phyloP scores from a whole-genome alignment of 2,888 invertebrate genomes.

The Eledona agricola region DNA sequence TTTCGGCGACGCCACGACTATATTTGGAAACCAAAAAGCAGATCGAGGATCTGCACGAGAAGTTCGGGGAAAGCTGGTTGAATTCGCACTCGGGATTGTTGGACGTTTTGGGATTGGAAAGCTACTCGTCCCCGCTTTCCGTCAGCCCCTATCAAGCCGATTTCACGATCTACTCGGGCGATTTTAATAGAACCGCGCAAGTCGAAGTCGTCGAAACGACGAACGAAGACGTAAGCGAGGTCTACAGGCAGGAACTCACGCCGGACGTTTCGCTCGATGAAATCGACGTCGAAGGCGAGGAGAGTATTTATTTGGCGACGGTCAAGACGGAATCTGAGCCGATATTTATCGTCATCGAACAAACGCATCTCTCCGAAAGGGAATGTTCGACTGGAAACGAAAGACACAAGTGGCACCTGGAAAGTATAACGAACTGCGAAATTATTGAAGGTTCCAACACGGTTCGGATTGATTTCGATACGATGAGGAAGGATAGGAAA shows the following conservation, averaged over 20 bases:
- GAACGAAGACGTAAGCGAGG: constrained; percentile 10
- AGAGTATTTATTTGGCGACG: constrained; percentile 57
- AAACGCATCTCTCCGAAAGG: constrained; percentile 57
- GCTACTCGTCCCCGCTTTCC: constrained; percentile 43
- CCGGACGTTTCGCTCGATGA: constrained; percentile 48
- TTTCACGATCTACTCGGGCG: constrained; percentile 41
- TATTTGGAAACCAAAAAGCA: constrained; percentile 69
- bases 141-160: constrained; percentile 48
- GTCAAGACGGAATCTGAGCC: constrained; percentile 54
- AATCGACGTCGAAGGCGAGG: constrained; percentile 56
- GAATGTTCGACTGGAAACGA: constrained; percentile 55
- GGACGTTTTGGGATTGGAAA: constrained; percentile 66
- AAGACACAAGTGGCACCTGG: constrained; percentile 63
- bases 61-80: constrained; percentile 71
- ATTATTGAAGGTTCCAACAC: constrained; percentile 54
- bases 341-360: constrained; percentile 58
- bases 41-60: constrained; percentile 67
- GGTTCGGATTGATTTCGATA: constrained; percentile 70
- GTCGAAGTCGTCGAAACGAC: not conserved
- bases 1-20: constrained; percentile 50
- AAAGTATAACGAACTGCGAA: constrained; percentile 65
- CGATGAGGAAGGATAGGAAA: constrained; percentile 67
- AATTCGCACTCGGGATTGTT: constrained; percentile 58
- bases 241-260: constrained; percentile 26
- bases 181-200: constrained; percentile 9